phyloP scores from a whole-genome alignment of 2,797 vertebrate species.

The Siniperca scherzeri region DNA sequence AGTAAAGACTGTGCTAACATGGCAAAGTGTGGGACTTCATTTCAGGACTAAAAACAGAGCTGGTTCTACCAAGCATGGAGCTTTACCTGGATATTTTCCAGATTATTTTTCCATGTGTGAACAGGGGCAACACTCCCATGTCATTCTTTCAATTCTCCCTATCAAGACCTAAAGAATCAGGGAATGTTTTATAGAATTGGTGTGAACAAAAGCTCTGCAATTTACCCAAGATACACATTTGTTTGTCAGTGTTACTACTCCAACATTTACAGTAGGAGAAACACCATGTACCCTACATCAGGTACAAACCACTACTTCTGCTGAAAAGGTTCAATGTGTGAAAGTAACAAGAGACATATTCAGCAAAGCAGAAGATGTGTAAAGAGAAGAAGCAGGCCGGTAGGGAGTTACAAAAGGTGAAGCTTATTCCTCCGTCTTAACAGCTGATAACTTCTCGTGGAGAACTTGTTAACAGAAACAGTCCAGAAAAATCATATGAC shows the following conservation, averaged over 20 bases:
- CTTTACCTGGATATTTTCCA: not conserved
- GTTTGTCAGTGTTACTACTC: not conserved
- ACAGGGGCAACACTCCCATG: not conserved
- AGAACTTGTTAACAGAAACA: slow-evolving; percentile 32
- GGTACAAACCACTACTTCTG: not conserved
- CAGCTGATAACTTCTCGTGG: slow-evolving; percentile 52
- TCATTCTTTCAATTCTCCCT: not conserved
- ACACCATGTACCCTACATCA: not conserved
- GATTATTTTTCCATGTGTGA: not conserved
- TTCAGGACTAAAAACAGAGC: not conserved
- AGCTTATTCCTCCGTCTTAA: slow-evolving; percentile 23
- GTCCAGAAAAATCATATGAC: slow-evolving; percentile 60
- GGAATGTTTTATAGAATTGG: not conserved
- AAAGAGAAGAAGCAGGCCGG: not conserved
- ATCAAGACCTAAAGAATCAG: not conserved
- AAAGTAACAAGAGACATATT: slow-evolving; percentile 10
- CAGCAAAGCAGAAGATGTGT: not conserved
- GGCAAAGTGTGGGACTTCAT: not conserved
- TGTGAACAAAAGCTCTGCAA: not conserved
- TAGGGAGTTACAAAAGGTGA: slow-evolving; percentile 3
- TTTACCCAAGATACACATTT: not conserved
- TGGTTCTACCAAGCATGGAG: not conserved
- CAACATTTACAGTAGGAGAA: not conserved
- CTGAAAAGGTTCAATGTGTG: not conserved
- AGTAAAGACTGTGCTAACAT: not conserved